phyloP scores from a whole-genome alignment of 2,888 invertebrate species.

The Slavum lentiscoides region DNA sequence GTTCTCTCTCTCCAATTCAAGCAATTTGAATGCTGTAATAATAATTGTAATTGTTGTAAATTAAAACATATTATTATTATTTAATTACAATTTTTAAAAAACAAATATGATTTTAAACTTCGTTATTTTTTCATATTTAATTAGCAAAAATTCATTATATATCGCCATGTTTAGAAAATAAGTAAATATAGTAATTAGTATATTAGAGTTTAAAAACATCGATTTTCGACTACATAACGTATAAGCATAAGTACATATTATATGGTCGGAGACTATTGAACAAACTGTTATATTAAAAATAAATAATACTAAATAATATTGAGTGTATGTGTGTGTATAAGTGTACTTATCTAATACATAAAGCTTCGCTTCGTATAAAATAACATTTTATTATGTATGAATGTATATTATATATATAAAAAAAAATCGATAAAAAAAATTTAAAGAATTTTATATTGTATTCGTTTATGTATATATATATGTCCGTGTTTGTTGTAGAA shows the following conservation, averaged over 20 bases:
- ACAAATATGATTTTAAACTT: too few relatives aligned
- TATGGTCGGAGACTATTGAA: too few relatives aligned
- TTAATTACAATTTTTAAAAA: too few relatives aligned
- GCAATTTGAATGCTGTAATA: too few relatives aligned
- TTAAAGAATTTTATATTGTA: constrained; percentile 52
- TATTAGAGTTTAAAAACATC: not conserved
- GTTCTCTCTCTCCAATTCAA: too few relatives aligned
- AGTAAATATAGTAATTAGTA: not conserved
- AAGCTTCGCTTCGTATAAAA: constrained; percentile 43
- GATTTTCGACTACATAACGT: too few relatives aligned
- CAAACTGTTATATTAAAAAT: not conserved
- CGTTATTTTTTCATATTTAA: too few relatives aligned
- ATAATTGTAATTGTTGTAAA: too few relatives aligned
- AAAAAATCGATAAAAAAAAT: constrained; percentile 39
- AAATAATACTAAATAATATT: not conserved
- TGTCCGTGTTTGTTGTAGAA: constrained; percentile 52
- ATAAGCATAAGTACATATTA: too few relatives aligned
- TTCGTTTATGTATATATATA: constrained; percentile 16
- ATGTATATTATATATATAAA: constrained; percentile 22
- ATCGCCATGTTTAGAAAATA: not conserved
- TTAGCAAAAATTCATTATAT: too few relatives aligned
- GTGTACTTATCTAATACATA: constrained; percentile 18
- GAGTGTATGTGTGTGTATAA: too few relatives aligned
- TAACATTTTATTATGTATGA: constrained; percentile 46
- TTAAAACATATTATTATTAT: too few relatives aligned